Base-by-base conservation (phyloP, 2,113 vertebrate genomes). In the Emydura subglobosa region DNA sequence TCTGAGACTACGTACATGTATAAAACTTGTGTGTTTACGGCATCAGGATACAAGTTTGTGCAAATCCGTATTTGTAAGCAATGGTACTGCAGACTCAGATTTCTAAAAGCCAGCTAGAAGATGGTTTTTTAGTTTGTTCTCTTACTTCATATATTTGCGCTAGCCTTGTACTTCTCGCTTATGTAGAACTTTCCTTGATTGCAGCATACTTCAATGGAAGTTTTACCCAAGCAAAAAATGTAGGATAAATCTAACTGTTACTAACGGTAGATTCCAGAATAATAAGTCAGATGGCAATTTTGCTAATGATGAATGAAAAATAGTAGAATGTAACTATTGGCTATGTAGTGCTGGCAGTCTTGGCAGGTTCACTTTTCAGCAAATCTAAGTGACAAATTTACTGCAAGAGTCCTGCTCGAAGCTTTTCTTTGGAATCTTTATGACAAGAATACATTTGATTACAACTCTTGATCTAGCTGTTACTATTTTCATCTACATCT, bases 401-500 rank as follows among this genome's bases (percentile, higher is more conserved):
- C 5, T 76, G 24, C 39, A 76, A 42, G 42, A 27, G 22, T 39
- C 39, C 25, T 72, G 39, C n/a, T 42, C 5, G 10, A 42, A 74
- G 22, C 76, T 54, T 59, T 10, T 72, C 49, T 14, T 49, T 80
- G 79, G 88, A 0, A 19, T n/a, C 11, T 76, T 42, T 55, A 47
- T 82, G 42, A 14, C 13, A n/a, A 14, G 25, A 89, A 42, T 39
- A 22, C 27, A 10, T 53, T 83, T 91, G 51, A 82, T 55, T 86
- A 29, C 5, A 5, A 84, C 82, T 92, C n/a, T 86, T 54, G 80
- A 44, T 68, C 72, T 88, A 2, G 4, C 50, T 12, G 54, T 24
- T 82, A 7, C 86, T 79, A 72, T 83, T 97, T 96, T 55, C 74
- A 76, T 44, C 10, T 90, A 0, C 7, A 13, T 94, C 80, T 96